Evolutionary conservation across 2,797 vertebrate genomes (phyloP).

Genomic region (Gymnoscopelus braueri): DNA sequence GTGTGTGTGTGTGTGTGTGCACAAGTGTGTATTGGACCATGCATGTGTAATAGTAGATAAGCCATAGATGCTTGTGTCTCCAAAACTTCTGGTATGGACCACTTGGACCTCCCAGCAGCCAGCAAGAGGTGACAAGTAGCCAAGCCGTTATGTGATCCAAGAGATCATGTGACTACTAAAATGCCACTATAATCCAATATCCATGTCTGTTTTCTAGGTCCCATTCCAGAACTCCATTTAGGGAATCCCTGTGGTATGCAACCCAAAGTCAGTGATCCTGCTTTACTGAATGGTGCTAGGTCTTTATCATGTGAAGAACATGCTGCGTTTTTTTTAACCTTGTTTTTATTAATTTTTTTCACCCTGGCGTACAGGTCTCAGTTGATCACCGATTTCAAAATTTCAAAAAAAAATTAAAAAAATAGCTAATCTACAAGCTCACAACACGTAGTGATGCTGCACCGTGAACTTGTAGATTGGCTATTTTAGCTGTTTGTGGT

Average conservation of each 20-base stretch:
- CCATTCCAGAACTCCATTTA: slow-evolving; percentile 20
- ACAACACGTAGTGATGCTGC: too few species aligned
- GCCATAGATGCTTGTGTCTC: slow-evolving; percentile 33
- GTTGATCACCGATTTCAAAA: too few species aligned
- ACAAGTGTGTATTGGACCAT: neutral
- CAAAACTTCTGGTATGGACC: slow-evolving; percentile 2
- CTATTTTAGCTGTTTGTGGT: too few species aligned
- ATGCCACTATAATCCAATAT: slow-evolving; percentile 53
- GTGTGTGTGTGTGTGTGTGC: slow-evolving; percentile 6
- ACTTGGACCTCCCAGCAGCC: slow-evolving; percentile 52
- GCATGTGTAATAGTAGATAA: slow-evolving; percentile 31
- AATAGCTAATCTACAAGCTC: slow-evolving; percentile 10
- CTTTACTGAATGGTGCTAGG: too few species aligned
- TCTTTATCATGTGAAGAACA: too few species aligned
- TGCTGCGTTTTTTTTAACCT: neutral
- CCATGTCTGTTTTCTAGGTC: slow-evolving; percentile 25
- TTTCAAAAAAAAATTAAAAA: neutral
- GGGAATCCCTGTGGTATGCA: slow-evolving; percentile 26
- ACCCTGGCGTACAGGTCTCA: neutral
- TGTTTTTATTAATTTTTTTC: neutral
- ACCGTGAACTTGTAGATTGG: too few species aligned
- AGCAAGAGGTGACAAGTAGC: slow-evolving; percentile 63
- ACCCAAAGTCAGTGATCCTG: neutral
- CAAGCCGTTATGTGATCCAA: slow-evolving; percentile 49
- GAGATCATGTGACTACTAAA: slow-evolving; percentile 64